A percentile compares a stretch with the other conserved stretches of the same genome.
These are phyloP conservation scores for Pogonomyrmex californicus DNA, from an alignment of 1,140 invertebrate species.

Conservation along the genomic window DNA sequence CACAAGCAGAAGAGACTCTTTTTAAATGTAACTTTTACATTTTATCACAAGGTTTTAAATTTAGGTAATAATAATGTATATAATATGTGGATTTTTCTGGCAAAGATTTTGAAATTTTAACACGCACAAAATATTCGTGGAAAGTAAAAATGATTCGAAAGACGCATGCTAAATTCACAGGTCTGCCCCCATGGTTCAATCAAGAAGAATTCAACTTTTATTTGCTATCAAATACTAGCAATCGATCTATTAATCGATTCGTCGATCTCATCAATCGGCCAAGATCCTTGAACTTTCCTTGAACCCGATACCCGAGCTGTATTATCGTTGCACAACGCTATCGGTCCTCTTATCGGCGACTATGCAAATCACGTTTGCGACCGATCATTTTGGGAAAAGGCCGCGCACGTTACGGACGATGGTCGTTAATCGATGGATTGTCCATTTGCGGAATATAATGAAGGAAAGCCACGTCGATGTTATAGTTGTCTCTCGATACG, in stretches of 20 bases:
- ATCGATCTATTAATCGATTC: constrained; percentile 43
- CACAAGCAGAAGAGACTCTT: not conserved
- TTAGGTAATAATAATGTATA: not conserved
- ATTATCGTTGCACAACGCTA: constrained; percentile 33
- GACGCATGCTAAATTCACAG: not conserved
- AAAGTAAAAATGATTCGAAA: not conserved
- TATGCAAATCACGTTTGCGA: constrained; percentile 56
- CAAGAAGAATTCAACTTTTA: not conserved
- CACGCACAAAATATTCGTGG: not conserved
- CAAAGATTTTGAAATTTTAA: not conserved
- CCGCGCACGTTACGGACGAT: constrained; percentile 15
- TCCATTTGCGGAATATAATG: constrained; percentile 47
- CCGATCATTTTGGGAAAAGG: constrained; percentile 40
- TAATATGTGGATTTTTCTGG: not conserved
- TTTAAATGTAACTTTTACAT: not conserved
- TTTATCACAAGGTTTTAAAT: not conserved
- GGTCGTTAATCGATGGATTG: constrained; percentile 55
- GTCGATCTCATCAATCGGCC: constrained; percentile 7
- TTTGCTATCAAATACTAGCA: not conserved
- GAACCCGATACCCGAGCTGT: not conserved
- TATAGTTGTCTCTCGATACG: constrained; percentile 46
- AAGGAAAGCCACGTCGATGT: constrained; percentile 40
- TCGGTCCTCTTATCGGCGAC: constrained; percentile 44
- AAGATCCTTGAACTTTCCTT: constrained; percentile 25
- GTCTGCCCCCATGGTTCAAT: not conserved